phyloP scores from a whole-genome alignment of 2,113 vertebrate species.

The Rafetus swinhoei region DNA sequence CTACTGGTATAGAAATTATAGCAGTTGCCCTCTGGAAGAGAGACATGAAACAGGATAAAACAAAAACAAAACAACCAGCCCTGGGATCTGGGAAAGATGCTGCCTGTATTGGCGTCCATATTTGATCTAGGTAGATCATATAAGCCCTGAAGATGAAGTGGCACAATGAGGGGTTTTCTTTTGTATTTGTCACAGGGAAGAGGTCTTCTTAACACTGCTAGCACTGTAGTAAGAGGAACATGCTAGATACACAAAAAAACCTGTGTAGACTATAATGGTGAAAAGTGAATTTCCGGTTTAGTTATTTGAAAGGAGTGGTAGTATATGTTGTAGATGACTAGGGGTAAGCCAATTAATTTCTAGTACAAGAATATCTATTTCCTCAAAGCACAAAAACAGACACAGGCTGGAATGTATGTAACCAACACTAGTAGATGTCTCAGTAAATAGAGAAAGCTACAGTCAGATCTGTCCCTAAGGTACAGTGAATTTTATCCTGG shows the following conservation, averaged over 20 bases:
- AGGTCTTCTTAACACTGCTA: neutral
- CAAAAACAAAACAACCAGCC: neutral
- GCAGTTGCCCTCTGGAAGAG: neutral
- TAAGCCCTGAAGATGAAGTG: constrained; percentile 3
- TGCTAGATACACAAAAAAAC: constrained; percentile 23
- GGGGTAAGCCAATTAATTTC: constrained; percentile 42
- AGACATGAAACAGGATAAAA: neutral
- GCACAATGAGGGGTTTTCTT: neutral
- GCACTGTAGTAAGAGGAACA: constrained; percentile 44
- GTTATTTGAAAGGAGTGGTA: constrained; percentile 19
- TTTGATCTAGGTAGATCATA: constrained; percentile 1
- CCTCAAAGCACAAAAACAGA: neutral
- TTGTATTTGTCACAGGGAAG: neutral
- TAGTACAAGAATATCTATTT: neutral
- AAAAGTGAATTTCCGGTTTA: constrained; percentile 53
- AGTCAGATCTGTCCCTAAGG: no score
- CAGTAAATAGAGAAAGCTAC: constrained; percentile 21
- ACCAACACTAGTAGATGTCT: constrained; percentile 10
- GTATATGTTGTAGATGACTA: neutral
- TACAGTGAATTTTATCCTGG: no score
- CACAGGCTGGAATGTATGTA: neutral
- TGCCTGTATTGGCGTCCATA: neutral
- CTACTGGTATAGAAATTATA: neutral
- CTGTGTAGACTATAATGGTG: constrained; percentile 27
- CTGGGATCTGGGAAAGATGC: neutral